Evolutionary conservation across 2,113 vertebrate genomes (phyloP).

Genomic region (Natator depressus): DNA sequence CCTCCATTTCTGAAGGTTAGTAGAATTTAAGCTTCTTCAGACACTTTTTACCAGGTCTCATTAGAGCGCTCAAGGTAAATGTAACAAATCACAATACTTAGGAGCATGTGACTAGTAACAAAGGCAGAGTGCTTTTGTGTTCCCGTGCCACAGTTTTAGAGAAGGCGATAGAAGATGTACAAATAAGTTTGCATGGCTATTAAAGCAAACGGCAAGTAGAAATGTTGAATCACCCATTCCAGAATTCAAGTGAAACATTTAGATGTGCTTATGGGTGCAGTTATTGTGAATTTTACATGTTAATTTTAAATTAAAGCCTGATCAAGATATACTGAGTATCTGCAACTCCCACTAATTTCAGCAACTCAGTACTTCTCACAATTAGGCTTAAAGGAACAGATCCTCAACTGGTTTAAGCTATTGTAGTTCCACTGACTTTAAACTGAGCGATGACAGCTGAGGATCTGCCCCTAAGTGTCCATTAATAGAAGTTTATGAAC

Average conservation of each 20-base stretch:
- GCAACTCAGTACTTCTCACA: neutral
- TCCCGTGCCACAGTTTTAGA: neutral
- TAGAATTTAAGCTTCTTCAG: neutral
- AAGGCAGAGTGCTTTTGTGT: neutral
- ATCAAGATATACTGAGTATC: neutral
- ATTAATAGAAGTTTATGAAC: neutral
- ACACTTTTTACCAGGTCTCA: neutral
- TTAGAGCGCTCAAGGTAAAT: neutral
- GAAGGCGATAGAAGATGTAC: neutral
- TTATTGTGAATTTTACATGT: neutral
- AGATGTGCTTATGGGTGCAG: neutral
- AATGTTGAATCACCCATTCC: neutral
- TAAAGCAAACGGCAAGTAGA: neutral
- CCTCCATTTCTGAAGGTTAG: neutral
- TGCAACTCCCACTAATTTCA: neutral
- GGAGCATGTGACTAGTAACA: neutral
- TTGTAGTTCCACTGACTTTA: neutral
- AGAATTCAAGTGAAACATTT: neutral
- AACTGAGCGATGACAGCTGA: neutral
- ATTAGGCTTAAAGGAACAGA: neutral
- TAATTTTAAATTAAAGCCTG: neutral
- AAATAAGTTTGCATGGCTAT: neutral
- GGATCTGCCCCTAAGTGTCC: neutral
- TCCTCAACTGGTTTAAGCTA: neutral
- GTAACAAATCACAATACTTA: neutral